phyloP scores from a whole-genome alignment of 2,113 vertebrate genomes.

The Strix uralensis region DNA sequence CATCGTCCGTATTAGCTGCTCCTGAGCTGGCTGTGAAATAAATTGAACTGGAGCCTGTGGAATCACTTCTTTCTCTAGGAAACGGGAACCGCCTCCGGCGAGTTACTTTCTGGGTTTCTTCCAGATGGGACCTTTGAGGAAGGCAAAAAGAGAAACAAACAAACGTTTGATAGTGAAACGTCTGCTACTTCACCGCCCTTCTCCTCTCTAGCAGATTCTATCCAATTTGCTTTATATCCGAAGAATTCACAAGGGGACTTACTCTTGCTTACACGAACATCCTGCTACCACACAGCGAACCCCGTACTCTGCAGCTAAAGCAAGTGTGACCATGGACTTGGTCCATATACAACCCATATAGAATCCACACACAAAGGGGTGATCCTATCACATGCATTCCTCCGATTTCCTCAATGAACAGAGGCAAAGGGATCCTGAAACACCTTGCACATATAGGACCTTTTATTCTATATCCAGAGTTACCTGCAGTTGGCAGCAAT shows the following conservation, averaged over 20 bases:
- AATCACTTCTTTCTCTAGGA: constrained; percentile 86
- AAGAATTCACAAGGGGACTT: background rate
- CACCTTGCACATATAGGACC: too few relatives aligned
- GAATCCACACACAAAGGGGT: rapidly evolving
- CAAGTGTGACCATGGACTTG: background rate
- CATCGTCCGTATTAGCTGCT: constrained; percentile 74
- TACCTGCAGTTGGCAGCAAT: background rate
- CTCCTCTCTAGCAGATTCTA: background rate
- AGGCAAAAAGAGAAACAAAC: background rate
- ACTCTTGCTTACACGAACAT: background rate
- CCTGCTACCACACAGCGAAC: rapidly evolving
- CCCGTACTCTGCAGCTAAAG: rapidly evolving
- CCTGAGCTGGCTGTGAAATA: constrained; percentile 91
- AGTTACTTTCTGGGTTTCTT: constrained; percentile 80
- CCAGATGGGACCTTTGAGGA: constrained; percentile 82
- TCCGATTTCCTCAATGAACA: rapidly evolving
- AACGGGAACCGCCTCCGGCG: constrained; percentile 74
- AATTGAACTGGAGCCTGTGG: constrained; percentile 88
- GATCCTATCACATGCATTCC: rapidly evolving
- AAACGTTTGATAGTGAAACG: rapidly evolving
- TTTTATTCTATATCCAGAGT: background rate
- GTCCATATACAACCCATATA: rapidly evolving
- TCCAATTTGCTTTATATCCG: rapidly evolving
- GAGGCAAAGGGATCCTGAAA: background rate
- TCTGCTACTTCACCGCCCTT: background rate